These are phyloP conservation scores for Orestias chungarensis DNA, from an alignment of 2,797 vertebrate species.

Conservation along the genomic window DNA sequence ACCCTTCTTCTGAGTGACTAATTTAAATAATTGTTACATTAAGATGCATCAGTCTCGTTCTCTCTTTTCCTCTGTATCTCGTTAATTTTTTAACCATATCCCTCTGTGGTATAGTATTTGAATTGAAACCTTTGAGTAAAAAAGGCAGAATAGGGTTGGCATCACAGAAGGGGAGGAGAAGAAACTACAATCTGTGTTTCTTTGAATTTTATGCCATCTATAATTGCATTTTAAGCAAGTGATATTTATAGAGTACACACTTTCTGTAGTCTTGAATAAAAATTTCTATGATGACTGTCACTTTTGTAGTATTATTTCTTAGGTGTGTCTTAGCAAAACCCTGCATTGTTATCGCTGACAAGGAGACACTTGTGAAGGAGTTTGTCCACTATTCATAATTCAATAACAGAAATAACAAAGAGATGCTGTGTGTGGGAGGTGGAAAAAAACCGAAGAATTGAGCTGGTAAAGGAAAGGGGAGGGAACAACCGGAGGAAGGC, in stretches of 20 bases:
- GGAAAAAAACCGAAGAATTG: slow-evolving; percentile 29
- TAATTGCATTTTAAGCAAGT: slow-evolving; percentile 36
- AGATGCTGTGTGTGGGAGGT: slow-evolving; percentile 2
- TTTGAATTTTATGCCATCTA: slow-evolving; percentile 63
- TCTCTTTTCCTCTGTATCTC: slow-evolving; percentile 49
- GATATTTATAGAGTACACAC: slow-evolving; percentile 30
- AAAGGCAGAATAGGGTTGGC: slow-evolving; percentile 51
- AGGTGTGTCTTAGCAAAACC: slow-evolving; percentile 40
- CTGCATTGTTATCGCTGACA: slow-evolving; percentile 41
- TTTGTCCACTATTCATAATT: slow-evolving; percentile 36
- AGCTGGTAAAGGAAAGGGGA: slow-evolving; percentile 26
- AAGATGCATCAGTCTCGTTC: slow-evolving; percentile 71
- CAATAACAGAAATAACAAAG: slow-evolving; percentile 28
- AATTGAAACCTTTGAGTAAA: slow-evolving; percentile 66
- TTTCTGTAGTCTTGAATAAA: slow-evolving; percentile 9
- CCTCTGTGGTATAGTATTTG: slow-evolving; percentile 61
- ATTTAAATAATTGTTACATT: slow-evolving; percentile 79
- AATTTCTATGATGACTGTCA: slow-evolving; percentile 1
- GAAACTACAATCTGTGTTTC: slow-evolving; percentile 46
- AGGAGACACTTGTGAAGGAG: slow-evolving; percentile 47
- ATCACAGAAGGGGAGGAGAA: slow-evolving; percentile 45
- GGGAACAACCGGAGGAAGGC: slow-evolving; percentile 33
- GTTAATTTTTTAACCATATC: slow-evolving; percentile 30
- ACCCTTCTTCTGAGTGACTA: slow-evolving; percentile 72
- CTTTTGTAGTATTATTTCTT: not conserved